Base-by-base conservation (phyloP, 2,113 vertebrate species). In the Corydoras maculifer region DNA sequence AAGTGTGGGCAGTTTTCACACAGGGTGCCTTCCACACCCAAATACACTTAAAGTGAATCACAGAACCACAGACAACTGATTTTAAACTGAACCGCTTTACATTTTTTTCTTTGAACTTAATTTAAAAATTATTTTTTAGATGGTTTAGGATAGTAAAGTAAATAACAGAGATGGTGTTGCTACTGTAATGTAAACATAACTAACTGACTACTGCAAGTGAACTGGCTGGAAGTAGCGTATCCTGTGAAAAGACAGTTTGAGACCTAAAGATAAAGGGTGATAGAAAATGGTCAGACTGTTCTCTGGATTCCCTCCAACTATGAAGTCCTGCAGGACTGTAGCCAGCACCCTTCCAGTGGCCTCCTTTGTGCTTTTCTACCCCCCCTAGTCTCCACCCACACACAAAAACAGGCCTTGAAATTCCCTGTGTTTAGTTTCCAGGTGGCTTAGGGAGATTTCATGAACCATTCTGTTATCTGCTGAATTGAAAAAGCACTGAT, bases 371-470 rank as follows among this genome's bases (percentile, higher is more conserved):
- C 71, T 67, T 18, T 29, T 1, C 15, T 70, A 32, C 70, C 64
- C 32, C 49, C 31, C 43, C 58, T 58, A 14, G n/a, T 58, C 51
- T 25, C 73, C 48, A 61, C 25, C 14, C 68, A 61, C 65, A 48
- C 72, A 66, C 70, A 66, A 30, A 78, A 81, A 82, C 70, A 78
- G 63, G 61, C 74, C 68, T 78, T 82, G 76, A 74, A 55, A 82
- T 84, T 82, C 57, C 59, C 55, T 64, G 58, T 68, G 30, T 18
- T 5, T 9, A 58, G 77, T 75, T 73, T 73, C 66, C 58, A 70
- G 51, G 70, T 67, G 69, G 65, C 64, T 66, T 30, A 62, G 62
- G 50, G 13, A 59, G 32, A 58, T 75, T 75, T 78, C 65, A 75
- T 78, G 69, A 32, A 25, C 9, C 14, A n/a, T 13, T 57, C 6